Percentiles rank a stretch among this genome's conserved stretches.
These are phyloP conservation scores for Isurus oxyrinchus DNA, from an alignment of 2,113 vertebrate genomes.

Conservation along the genomic window DNA sequence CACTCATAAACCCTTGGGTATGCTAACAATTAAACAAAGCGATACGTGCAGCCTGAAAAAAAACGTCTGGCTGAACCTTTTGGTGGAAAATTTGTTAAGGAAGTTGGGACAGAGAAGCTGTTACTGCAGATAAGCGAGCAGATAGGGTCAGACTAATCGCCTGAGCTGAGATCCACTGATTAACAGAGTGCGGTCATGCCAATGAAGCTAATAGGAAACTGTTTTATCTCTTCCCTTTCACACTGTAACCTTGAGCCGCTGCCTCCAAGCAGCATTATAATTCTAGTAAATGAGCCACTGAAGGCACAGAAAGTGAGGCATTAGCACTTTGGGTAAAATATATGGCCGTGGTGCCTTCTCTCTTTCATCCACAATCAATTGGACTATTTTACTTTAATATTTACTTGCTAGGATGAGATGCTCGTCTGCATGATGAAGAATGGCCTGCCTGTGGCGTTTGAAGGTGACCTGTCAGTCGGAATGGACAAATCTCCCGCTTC, in stretches of 20 bases:
- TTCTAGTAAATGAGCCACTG: conserved; percentile 56
- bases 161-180: conserved; percentile 22
- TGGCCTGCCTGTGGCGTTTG: conserved; percentile 98
- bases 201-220: conserved; percentile 82
- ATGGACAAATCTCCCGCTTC: conserved; percentile 99
- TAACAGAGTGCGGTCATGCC: conserved; percentile 58
- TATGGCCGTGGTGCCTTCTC: conserved; percentile 78
- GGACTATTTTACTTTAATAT: conserved; percentile 99
- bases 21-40: background rate
- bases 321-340: conserved; percentile 89
- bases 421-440: conserved; percentile 99
- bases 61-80: background rate
- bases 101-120: conserved; percentile 6
- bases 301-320: conserved; percentile 63
- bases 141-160: conserved; percentile 36
- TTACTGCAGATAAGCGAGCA: conserved; percentile 26
- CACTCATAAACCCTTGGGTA: background rate
- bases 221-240: conserved; percentile 78
- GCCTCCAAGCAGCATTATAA: conserved; percentile 75
- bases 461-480: conserved; percentile 99
- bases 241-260: conserved; percentile 80
- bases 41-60: background rate
- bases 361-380: conserved; percentile 95
- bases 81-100: conserved; percentile 17
- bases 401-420: conserved; percentile 99